Conservation (phyloP, 2,797 vertebrate genomes). For the Philypnodon macrostomus region DNA sequence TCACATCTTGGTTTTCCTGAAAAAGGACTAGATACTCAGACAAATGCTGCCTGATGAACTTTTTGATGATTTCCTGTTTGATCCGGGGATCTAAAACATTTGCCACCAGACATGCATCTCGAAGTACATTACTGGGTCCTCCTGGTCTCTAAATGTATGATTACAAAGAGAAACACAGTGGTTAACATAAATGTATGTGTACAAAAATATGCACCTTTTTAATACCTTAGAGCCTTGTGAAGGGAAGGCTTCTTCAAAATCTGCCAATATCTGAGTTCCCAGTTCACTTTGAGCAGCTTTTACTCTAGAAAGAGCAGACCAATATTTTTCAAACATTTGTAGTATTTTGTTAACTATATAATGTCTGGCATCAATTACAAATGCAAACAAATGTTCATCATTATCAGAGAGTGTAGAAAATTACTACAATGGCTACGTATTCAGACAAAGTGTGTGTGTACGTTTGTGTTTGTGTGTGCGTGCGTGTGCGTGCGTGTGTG, state of each 20-base stretch:
- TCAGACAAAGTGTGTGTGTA: too few species aligned
- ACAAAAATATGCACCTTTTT: background rate
- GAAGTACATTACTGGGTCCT: conserved; percentile 93
- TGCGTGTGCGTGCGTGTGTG: too few species aligned
- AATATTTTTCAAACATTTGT: background rate
- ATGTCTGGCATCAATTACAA: too few species aligned
- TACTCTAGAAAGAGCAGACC: conserved; percentile 75
- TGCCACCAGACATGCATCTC: conserved; percentile 93
- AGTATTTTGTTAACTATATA: background rate
- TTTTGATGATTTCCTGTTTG: conserved; percentile 98
- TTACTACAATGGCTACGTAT: too few species aligned
- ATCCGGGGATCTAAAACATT: conserved; percentile 95
- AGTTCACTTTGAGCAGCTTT: conserved; percentile 95
- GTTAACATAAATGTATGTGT: background rate
- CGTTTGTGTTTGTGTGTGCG: too few species aligned
- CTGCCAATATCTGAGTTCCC: conserved; percentile 95
- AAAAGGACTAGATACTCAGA: conserved; percentile 96
- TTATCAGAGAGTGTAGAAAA: too few species aligned
- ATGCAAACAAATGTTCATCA: too few species aligned
- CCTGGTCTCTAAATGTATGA: conserved; percentile 76
- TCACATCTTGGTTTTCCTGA: conserved; percentile 99
- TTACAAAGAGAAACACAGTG: conserved; percentile 6
- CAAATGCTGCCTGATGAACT: conserved; percentile 96
- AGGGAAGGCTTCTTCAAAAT: conserved; percentile 97
- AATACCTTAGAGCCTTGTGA: conserved; percentile 93